phyloP scores from a whole-genome alignment of 1,140 invertebrate species.

The Melanaphis sacchari region DNA sequence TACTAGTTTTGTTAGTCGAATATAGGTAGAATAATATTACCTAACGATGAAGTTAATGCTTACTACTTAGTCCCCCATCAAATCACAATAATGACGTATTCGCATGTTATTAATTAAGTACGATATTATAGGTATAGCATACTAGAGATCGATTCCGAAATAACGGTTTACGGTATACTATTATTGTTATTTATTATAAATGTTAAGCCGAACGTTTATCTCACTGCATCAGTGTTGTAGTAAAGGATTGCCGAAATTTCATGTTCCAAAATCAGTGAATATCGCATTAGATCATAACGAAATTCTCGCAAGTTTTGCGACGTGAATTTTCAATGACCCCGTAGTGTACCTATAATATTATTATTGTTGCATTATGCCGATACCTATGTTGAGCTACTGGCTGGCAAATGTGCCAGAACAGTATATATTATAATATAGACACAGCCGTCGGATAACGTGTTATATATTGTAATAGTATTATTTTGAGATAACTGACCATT shows the following conservation, averaged over 20 bases:
- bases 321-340: not conserved
- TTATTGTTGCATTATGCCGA: not conserved
- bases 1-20: too few species aligned
- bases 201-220: not conserved
- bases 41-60: too few species aligned
- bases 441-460: too few species aligned
- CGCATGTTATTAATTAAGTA: not conserved
- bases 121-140: not conserved
- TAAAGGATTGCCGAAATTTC: not conserved
- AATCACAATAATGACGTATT: not conserved
- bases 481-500: too few species aligned
- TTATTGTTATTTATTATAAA: not conserved
- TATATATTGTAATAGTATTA: too few species aligned
- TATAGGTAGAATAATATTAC: too few species aligned
- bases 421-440: too few species aligned
- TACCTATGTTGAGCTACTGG: too few species aligned
- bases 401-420: too few species aligned
- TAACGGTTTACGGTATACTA: not conserved
- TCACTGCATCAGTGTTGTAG: too few species aligned
- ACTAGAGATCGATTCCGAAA: not conserved
- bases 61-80: not conserved
- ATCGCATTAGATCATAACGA: not conserved
- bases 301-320: not conserved
- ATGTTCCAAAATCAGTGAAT: not conserved
- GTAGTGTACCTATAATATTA: too few species aligned